Evolutionary conservation across 1,140 invertebrate species (phyloP), one percentile per base, ranked within the genome.

Genomic region (Amyelois transitella): DNA sequence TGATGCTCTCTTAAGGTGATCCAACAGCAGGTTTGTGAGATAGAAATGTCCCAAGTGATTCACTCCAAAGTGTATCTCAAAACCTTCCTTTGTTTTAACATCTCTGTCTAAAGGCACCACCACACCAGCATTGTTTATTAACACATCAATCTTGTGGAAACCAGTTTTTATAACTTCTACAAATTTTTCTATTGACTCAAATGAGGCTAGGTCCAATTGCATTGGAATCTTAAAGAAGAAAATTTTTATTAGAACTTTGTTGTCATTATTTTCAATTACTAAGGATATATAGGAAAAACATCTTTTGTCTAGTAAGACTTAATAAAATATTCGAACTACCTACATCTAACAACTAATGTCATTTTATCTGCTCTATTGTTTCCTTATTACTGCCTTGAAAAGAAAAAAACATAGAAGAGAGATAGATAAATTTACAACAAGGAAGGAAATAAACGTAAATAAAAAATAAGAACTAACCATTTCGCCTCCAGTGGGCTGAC

Each of bases 91-190:
- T 0, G 93, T 94, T 55, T 90, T 90, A 38, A 69, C 47, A 55
- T 86, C 85, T 14, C 65, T n/a, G 6, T 81, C 66, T 6, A 90
- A 75, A 2, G 93, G 93, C 58, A 93, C 92, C 60, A 92, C 90
- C 0, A 96, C 91, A 8, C 95, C 96, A 18, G 96, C 97, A 89
- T 98, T 99, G 78, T 98, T 98, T 44, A 99, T 94, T 25, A 98
- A 88, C 21, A 97, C 91, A 88, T 98, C 92, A 43, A 98, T 88
- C 59, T 86, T 88, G 55, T 83, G 61, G 64, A 89, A 88, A 6
- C 81, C 86, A 6, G 78, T 76, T 44, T 92, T 89, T 0, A 96
- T 89, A 51, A 91, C 79, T 43, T 89, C 73, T n/a, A 91, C 91
- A 90, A 95, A 96, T 20, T 90, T 84, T 73, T 89, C 89, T 17